A percentile compares a stretch with the other conserved stretches of the same genome.
These are phyloP conservation scores for Pristionchus entomophagus DNA, from an alignment of 2,888 invertebrate genomes.

Conservation along the genomic window DNA sequence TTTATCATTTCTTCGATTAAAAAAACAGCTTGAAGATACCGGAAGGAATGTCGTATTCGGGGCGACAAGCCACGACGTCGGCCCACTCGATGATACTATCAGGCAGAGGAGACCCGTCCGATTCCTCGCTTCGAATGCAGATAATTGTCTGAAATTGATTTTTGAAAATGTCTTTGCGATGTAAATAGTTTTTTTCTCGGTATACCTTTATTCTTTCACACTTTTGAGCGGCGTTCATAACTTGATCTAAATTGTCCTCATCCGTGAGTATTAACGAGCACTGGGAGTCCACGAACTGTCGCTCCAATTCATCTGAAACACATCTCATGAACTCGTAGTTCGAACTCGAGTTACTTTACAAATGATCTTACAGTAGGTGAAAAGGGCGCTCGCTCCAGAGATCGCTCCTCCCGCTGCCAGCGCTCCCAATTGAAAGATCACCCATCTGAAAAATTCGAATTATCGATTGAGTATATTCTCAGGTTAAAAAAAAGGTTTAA, in stretches of 20 bases:
- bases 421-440: too few species aligned
- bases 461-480: too few species aligned
- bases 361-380: too few species aligned
- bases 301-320: slow-evolving; percentile 61
- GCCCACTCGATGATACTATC: neutral
- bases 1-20: neutral
- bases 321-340: too few species aligned
- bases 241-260: slow-evolving; percentile 56
- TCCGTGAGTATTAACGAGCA: slow-evolving; percentile 59
- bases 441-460: too few species aligned
- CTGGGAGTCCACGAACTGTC: slow-evolving; percentile 60
- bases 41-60: neutral
- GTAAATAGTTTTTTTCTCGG: too few species aligned
- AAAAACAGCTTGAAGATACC: neutral
- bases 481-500: too few species aligned
- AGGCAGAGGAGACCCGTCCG: neutral
- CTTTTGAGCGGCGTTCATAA: slow-evolving; percentile 55
- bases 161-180: too few species aligned
- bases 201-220: too few species aligned
- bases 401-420: too few species aligned
- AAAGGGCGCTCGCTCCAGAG: too few species aligned
- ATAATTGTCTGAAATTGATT: slow-evolving; percentile 5
- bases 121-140: neutral
- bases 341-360: too few species aligned
- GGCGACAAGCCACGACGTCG: neutral